Evolutionary conservation across 2,113 vertebrate genomes (phyloP), one percentile per base, ranked within the genome.

Genomic region (Toxotes jaculatrix): DNA sequence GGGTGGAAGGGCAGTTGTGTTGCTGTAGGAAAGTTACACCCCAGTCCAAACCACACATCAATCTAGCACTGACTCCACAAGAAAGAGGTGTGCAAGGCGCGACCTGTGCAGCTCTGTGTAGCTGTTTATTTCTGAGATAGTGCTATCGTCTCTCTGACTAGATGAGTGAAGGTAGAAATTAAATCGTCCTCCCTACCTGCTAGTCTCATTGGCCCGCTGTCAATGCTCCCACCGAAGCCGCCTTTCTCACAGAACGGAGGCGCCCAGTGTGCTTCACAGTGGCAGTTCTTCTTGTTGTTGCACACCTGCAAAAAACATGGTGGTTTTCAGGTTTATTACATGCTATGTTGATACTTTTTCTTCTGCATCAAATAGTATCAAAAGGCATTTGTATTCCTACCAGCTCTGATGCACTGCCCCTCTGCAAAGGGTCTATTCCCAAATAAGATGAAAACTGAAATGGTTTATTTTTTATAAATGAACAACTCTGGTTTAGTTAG

Each of bases 281-380:
- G 98, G 86, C 98, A 99, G 80, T 98, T 98, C 93, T 97, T 98
- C 68, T 96, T 97, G 86, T 98, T 99, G 95, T 99, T 99, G 91
- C 98, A 99, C 55, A 99, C 98, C 98, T 99, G 89, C 21, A 76
- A 70, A 89, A 76, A 70, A 89, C 47, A 78, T 23, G 42, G 5
- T 7, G 7, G n/a, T 66, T 64, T 59, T 2, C 27, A 36, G 19
- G 2, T 43, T 61, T 5, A 72, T 49, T 13, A 49, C 17, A 72
- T 9, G 7, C 11, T 21, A 64, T 11, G 43, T 34, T 63, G 38
- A 56, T 0, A 31, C 3, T 71, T 74, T 17, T 0, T 34, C 31
- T 56, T 31, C 17, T 17, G 38, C 17, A 34, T 59, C n/a, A 56
- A 70, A 60, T 13, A 27, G 8, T 1, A 64, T 45, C 1, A 45